Base-by-base conservation (phyloP, 2,888 invertebrate genomes). In the Lathronympha strigana region DNA sequence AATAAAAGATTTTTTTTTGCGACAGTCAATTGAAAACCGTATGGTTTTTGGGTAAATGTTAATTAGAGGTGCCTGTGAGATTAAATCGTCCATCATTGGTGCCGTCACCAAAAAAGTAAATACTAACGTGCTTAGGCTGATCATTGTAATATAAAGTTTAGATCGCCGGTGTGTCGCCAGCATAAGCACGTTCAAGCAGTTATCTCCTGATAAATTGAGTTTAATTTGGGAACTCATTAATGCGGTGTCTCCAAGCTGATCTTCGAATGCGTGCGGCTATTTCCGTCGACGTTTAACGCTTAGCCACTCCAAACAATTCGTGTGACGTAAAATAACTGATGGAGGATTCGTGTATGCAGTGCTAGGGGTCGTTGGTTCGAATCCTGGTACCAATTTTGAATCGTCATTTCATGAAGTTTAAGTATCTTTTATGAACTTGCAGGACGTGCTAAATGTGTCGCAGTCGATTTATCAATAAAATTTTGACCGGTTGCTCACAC, bases 211-310 rank as follows among this genome's bases (percentile, higher is more conserved):
- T 53, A 23, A 36, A 58, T 58, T 19, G 51, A 25, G 15, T 64
- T 51, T 64, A 61, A 64, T 64, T 58, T 64, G 45, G 58, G 51
- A 58, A 43, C 19, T 58, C 58, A 64, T 64, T 64, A 64, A 58
- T 53, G 63, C 49, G 58, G 58, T 58, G 64, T 64, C 63, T 38
- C 63, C 33, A 9, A 15, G n/a, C n/a, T n/a, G 36, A 31, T 63
- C 40, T 50, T 47, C 31, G 11, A 40, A 63, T 58, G 63, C 38
- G 43, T n/a, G 38, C 11, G 36, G 21, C 21, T 63, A 63, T 63
- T 58, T 43, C 43, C 31, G 50, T 51, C 21, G n/a, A 9, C 63
- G 38, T 58, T 58, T 58, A 63, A 51, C 63, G 38, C 51, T 58
- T 58, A 63, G 43, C 49, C 62, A 38, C 38, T 51, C 17, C 33